These are phyloP conservation scores for Trachelus stipa DNA, from an alignment of 2,888 invertebrate genomes.

Conservation along the genomic window DNA sequence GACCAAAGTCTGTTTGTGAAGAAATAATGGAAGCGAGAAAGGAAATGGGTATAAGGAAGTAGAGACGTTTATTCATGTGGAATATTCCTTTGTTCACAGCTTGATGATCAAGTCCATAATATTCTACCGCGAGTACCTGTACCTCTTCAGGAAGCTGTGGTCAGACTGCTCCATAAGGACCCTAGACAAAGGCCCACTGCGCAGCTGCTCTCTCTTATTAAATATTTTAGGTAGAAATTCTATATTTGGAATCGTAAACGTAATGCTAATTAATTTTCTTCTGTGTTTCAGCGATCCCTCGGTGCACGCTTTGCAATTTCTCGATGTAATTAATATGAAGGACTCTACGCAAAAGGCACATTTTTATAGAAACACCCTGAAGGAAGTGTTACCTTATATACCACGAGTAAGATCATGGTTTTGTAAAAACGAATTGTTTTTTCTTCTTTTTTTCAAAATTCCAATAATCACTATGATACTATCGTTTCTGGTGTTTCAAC, in stretches of 20 bases:
- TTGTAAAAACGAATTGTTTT: not conserved
- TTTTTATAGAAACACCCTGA: slow-evolving; percentile 89
- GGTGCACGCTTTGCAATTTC: slow-evolving; percentile 90
- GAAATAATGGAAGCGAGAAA: not conserved
- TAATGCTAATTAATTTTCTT: not conserved
- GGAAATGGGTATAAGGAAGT: not conserved
- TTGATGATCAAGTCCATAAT: slow-evolving; percentile 84
- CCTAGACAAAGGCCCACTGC: slow-evolving; percentile 90
- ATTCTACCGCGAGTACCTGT: slow-evolving; percentile 84
- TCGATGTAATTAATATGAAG: slow-evolving; percentile 93
- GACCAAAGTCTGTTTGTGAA: not conserved
- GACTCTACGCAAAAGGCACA: slow-evolving; percentile 89
- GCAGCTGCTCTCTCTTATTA: slow-evolving; percentile 89
- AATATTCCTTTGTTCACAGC: slow-evolving; percentile 68
- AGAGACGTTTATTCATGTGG: not conserved
- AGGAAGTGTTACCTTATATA: slow-evolving; percentile 87
- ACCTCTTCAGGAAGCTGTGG: slow-evolving; percentile 88
- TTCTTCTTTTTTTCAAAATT: not conserved
- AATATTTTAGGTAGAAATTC: slow-evolving; percentile 82
- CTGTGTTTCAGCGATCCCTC: slow-evolving; percentile 79
- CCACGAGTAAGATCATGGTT: slow-evolving; percentile 78
- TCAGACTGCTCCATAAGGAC: slow-evolving; percentile 85
- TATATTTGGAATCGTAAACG: not conserved
- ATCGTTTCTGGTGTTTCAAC: slow-evolving; percentile 35
- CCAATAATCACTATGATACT: not conserved